phyloP scores from a whole-genome alignment of 2,113 vertebrate species.

The Psammodynastes pulverulentus region DNA sequence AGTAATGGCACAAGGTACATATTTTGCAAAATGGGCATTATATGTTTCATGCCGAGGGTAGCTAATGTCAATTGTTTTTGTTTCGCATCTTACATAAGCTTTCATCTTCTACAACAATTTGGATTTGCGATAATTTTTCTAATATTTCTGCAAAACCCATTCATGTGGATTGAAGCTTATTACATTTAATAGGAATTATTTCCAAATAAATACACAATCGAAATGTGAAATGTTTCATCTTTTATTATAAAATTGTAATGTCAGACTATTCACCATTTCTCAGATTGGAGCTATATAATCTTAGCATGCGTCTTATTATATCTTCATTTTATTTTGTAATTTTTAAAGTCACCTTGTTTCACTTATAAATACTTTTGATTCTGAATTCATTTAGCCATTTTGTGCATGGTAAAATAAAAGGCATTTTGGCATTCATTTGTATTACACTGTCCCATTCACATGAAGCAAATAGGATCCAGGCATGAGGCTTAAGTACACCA shows the following conservation, averaged over 20 bases:
- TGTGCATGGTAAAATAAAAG: background rate
- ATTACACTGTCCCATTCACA: background rate
- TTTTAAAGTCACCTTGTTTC: background rate
- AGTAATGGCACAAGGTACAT: background rate
- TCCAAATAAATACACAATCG: background rate
- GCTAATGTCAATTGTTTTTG: background rate
- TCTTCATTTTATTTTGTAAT: background rate
- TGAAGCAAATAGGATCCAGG: background rate
- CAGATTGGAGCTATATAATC: background rate
- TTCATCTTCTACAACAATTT: constrained; percentile 7
- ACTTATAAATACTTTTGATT: background rate
- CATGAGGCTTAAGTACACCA: background rate
- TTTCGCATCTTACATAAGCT: background rate
- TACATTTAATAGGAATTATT: background rate
- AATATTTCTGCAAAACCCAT: background rate
- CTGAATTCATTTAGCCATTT: background rate
- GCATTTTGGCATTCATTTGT: background rate
- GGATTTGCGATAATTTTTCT: constrained; percentile 22
- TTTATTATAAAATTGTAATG: background rate
- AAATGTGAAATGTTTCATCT: background rate
- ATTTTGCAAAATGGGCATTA: background rate
- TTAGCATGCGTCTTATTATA: background rate
- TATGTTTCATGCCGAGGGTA: background rate
- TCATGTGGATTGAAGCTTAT: too few relatives aligned
- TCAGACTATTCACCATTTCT: background rate